Percentiles rank a stretch among this genome's conserved stretches.
These are phyloP conservation scores for Asobara japonica DNA, from an alignment of 1,140 invertebrate genomes.

Conservation along the genomic window DNA sequence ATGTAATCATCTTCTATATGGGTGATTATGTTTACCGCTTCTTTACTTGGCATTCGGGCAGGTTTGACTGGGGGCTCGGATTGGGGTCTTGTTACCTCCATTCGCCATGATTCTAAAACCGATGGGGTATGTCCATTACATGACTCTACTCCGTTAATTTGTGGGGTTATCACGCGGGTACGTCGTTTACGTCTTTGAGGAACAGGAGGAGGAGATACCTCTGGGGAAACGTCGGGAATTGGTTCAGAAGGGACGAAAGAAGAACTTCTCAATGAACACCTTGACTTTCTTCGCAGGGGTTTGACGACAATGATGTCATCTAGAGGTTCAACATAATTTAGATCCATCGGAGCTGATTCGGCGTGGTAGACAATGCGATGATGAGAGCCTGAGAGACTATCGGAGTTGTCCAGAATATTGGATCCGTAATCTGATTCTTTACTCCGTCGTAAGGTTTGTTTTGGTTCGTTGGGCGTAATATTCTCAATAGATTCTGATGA, in stretches of 20 bases:
- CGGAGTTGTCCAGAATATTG: conserved; percentile 32
- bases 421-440: conserved; percentile 55
- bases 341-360: conserved; percentile 38
- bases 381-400: conserved; percentile 45
- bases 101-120: not conserved
- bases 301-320: conserved; percentile 63
- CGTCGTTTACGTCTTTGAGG: not conserved
- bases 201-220: not conserved
- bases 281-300: conserved; percentile 57
- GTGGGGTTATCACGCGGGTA: not conserved
- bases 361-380: conserved; percentile 60
- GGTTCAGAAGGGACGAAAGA: conserved; percentile 39
- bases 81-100: not conserved
- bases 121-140: conserved; percentile 36
- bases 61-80: conserved; percentile 54
- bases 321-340: conserved; percentile 44
- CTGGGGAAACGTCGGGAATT: conserved; percentile 16
- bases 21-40: conserved; percentile 49
- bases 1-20: conserved; percentile 57
- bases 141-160: conserved; percentile 38
- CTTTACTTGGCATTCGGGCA: conserved; percentile 44
- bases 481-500: conserved; percentile 43
- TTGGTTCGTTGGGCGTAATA: conserved; percentile 48
- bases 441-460: conserved; percentile 48
- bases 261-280: conserved; percentile 42